Evolutionary conservation across 2,888 invertebrate species (phyloP).

Genomic region (Calliopum simillimum): DNA sequence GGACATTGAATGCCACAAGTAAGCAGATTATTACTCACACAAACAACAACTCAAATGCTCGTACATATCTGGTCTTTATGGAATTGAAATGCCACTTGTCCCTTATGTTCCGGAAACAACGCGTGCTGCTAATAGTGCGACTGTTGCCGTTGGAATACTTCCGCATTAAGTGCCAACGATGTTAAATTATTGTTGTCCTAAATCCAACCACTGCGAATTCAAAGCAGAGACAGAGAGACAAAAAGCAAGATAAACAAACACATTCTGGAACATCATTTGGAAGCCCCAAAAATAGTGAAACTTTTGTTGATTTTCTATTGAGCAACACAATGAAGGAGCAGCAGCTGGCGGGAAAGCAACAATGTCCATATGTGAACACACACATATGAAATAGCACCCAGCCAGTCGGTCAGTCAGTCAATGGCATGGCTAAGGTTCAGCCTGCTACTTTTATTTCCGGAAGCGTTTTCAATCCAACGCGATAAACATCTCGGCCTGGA

Average conservation of each 20-base stretch:
- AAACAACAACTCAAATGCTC: too few relatives aligned
- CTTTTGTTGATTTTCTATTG: conserved; percentile 32
- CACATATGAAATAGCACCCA: not conserved
- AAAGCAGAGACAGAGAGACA: not conserved
- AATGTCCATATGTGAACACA: not conserved
- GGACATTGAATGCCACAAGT: too few relatives aligned
- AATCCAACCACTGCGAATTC: not conserved
- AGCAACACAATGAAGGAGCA: not conserved
- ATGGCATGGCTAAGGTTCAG: not conserved
- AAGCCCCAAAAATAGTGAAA: conserved; percentile 10
- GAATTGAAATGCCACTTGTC: too few relatives aligned
- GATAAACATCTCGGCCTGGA: conserved; percentile 11
- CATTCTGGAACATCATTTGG: conserved; percentile 33
- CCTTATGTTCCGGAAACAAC: not conserved
- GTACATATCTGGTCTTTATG: too few relatives aligned
- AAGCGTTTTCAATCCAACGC: not conserved
- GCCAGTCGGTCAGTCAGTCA: not conserved
- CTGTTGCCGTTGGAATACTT: conserved; percentile 1
- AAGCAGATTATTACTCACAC: too few relatives aligned
- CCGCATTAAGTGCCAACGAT: conserved; percentile 15
- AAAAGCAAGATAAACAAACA: conserved; percentile 10
- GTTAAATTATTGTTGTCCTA: conserved; percentile 1
- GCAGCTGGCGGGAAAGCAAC: not conserved
- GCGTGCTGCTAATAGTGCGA: conserved; percentile 6
- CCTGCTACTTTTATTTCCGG: conserved; percentile 23